phyloP scores from a whole-genome alignment of 1,140 invertebrate genomes.

The Bombus impatiens region DNA sequence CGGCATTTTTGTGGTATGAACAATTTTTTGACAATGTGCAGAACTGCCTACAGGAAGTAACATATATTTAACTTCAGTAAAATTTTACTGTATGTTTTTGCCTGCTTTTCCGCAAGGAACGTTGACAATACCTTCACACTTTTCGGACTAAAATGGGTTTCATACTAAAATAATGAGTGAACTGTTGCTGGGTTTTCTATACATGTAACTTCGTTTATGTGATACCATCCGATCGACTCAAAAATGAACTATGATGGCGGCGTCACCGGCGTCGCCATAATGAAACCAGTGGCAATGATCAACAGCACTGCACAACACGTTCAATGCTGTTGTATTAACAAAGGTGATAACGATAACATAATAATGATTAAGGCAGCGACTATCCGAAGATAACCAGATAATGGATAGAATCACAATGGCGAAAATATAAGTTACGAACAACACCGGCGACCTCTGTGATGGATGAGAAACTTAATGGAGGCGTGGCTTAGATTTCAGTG shows the following conservation, averaged over 20 bases:
- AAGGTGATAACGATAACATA: neutral
- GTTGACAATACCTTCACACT: neutral
- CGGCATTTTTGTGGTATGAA: constrained; percentile 57
- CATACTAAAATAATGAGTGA: neutral
- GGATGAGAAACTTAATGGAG: neutral
- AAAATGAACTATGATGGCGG: constrained; percentile 19
- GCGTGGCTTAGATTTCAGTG: no score
- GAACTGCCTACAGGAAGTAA: neutral
- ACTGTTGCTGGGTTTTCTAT: neutral
- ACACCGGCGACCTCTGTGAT: constrained; percentile 9
- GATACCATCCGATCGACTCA: neutral
- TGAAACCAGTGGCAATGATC: neutral
- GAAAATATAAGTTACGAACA: neutral
- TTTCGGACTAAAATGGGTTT: neutral
- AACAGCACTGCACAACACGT: neutral
- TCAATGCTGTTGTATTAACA: neutral
- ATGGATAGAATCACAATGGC: neutral
- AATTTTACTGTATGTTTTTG: neutral
- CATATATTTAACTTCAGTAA: constrained; percentile 7
- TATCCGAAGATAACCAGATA: neutral
- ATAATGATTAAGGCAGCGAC: neutral
- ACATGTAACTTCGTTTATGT: neutral
- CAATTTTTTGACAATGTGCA: neutral
- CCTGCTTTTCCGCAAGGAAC: neutral
- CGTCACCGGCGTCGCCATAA: constrained; percentile 26